Percentiles rank a stretch among this genome's conserved stretches.
These are phyloP conservation scores for Cynopterus sphinx DNA, from an alignment of 2,797 vertebrate species.

Conservation along the genomic window DNA sequence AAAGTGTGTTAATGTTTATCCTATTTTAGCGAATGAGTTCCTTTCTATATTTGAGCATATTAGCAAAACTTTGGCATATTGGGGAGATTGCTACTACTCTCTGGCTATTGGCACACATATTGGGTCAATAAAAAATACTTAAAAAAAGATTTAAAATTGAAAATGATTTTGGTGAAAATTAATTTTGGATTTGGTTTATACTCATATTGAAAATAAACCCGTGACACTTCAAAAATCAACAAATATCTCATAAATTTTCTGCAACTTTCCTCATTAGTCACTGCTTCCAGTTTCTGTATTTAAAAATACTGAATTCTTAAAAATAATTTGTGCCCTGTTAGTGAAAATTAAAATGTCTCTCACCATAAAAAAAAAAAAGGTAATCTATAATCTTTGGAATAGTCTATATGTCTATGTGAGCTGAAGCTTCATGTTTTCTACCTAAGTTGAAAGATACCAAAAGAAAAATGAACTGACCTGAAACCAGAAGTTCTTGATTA, in stretches of 20 bases:
- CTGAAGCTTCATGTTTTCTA: background rate
- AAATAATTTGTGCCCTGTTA: background rate
- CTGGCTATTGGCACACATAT: background rate
- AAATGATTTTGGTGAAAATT: background rate
- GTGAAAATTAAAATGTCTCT: background rate
- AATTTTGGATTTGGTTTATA: background rate
- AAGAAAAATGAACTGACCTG: slow-evolving; percentile 29
- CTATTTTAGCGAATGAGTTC: background rate
- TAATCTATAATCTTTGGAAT: background rate
- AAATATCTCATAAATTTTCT: background rate
- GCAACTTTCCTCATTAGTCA: background rate
- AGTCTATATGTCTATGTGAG: background rate
- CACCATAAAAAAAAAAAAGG: background rate
- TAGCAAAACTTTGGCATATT: background rate
- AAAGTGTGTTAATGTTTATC: background rate
- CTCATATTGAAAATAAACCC: background rate
- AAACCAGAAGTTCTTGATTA: background rate
- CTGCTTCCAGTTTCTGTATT: background rate
- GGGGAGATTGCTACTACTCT: background rate
- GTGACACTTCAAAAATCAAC: background rate
- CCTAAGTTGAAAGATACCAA: background rate
- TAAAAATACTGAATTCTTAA: background rate
- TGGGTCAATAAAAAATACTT: background rate
- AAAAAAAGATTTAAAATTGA: background rate
- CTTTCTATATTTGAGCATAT: background rate